These are phyloP conservation scores for Zosterops pallidus DNA, from an alignment of 2,113 vertebrate species.

Conservation along the genomic window DNA sequence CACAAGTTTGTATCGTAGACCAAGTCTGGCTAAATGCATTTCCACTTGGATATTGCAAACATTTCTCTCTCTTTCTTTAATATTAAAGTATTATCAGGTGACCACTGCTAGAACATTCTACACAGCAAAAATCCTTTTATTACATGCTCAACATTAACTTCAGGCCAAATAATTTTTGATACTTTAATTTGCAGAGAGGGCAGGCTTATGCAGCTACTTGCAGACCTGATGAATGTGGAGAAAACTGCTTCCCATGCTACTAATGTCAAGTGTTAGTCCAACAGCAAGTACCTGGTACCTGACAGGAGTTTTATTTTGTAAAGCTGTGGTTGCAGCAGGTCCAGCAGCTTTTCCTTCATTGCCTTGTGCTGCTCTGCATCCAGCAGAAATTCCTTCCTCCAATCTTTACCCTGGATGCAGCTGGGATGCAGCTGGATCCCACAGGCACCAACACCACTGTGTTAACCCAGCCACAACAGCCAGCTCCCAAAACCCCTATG, in stretches of 20 bases:
- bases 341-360: background rate
- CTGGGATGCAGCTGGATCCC: background rate
- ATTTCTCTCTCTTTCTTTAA: background rate
- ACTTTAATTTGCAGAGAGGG: background rate
- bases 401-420: background rate
- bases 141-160: background rate
- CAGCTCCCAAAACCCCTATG: rapidly evolving
- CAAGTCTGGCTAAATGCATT: background rate
- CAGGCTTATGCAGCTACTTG: background rate
- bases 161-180: background rate
- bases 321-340: background rate
- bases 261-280: background rate
- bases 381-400: background rate
- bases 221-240: background rate
- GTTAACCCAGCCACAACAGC: background rate
- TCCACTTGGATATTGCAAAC: background rate
- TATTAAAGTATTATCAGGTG: background rate
- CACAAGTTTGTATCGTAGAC: background rate
- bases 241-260: background rate
- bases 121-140: background rate
- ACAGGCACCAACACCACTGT: background rate
- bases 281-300: background rate
- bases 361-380: background rate
- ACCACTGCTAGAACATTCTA: background rate
- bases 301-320: background rate